phyloP scores from a whole-genome alignment of 2,888 invertebrate genomes.

The Nezara viridula region DNA sequence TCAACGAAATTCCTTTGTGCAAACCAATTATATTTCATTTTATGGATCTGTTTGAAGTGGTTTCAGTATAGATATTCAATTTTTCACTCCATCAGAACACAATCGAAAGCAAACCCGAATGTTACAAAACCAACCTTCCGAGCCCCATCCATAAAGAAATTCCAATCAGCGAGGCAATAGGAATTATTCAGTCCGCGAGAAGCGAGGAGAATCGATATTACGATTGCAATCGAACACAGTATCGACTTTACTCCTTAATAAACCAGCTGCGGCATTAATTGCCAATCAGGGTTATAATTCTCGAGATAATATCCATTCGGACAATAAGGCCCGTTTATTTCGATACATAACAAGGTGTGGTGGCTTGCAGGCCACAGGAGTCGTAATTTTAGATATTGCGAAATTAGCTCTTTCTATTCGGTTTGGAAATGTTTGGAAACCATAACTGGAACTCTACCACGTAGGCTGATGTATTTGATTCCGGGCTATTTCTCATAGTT shows the following conservation, averaged over 20 bases:
- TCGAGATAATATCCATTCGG: background rate
- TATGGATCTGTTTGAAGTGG: too few species aligned
- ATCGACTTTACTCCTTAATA: background rate
- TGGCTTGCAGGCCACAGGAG: background rate
- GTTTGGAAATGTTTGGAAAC: background rate
- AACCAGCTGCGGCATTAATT: background rate
- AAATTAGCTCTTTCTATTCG: background rate
- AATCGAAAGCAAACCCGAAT: background rate
- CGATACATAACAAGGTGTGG: background rate
- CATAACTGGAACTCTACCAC: background rate
- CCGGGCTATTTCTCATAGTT: background rate
- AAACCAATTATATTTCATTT: too few species aligned
- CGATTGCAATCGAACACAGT: background rate
- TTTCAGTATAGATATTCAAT: too few species aligned
- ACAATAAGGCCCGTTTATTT: background rate
- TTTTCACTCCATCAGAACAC: background rate
- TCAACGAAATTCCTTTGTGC: too few species aligned
- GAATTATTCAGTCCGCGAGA: background rate
- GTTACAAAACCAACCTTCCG: background rate
- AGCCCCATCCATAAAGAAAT: background rate
- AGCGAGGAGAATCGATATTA: background rate
- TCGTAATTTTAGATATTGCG: background rate
- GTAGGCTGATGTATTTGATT: background rate
- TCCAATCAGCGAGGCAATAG: background rate
- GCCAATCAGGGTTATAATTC: background rate